A percentile compares a stretch with the other conserved stretches of the same genome.
Evolutionary conservation across 2,797 vertebrate species (phyloP).

Genomic region (Poeciliopsis presidionis): DNA sequence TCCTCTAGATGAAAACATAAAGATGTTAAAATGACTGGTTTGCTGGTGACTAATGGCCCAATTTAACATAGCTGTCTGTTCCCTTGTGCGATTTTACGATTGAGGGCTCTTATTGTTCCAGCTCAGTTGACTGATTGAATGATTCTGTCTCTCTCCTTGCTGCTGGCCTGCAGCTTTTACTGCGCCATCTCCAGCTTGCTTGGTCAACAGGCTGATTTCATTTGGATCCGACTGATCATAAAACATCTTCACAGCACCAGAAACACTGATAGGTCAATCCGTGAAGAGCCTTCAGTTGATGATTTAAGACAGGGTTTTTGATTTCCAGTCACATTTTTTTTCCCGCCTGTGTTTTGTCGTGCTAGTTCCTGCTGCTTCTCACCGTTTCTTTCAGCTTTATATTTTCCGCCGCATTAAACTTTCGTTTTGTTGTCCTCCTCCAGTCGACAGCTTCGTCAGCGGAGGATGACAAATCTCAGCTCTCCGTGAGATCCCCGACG

Average conservation of each 20-base stretch:
- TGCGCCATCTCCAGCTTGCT: conserved; percentile 25
- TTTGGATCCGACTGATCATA: conserved; percentile 56
- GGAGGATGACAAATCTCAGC: conserved; percentile 80
- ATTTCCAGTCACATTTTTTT: background rate
- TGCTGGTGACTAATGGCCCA: conserved; percentile 18
- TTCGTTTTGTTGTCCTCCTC: conserved; percentile 32
- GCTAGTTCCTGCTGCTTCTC: background rate
- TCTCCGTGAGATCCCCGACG: conserved; percentile 85
- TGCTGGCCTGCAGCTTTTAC: conserved; percentile 35
- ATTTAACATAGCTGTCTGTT: conserved; percentile 28
- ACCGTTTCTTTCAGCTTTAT: conserved; percentile 35
- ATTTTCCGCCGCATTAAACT: conserved; percentile 26
- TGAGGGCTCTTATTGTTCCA: conserved; percentile 40
- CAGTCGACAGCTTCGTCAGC: conserved; percentile 79
- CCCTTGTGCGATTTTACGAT: conserved; percentile 5
- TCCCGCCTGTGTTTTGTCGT: too few species aligned
- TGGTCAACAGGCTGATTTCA: conserved; percentile 30
- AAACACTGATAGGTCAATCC: conserved; percentile 57
- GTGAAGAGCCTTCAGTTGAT: conserved; percentile 3
- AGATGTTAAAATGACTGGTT: conserved; percentile 1
- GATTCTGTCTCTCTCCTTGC: conserved; percentile 17
- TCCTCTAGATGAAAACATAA: background rate
- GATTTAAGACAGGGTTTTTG: conserved; percentile 5
- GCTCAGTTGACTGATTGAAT: conserved; percentile 56
- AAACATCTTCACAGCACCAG: conserved; percentile 55